Base-by-base conservation (phyloP, 2,797 vertebrate species). In the Otolemur crassicaudatus region DNA sequence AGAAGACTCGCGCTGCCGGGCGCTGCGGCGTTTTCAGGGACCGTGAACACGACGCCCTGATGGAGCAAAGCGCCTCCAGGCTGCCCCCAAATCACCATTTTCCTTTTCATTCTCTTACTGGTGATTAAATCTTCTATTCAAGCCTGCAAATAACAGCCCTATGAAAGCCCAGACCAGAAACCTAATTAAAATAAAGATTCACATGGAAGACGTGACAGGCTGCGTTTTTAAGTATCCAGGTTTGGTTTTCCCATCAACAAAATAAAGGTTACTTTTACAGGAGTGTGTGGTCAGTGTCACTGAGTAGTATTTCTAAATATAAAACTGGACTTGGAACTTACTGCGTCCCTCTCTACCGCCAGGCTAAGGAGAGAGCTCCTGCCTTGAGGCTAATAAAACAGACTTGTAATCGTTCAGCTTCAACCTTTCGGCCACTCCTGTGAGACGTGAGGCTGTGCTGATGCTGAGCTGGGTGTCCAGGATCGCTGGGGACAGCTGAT, bases 101-200 rank as follows among this genome's bases (percentile, higher is more conserved):
- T 20, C 34, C 34, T 73, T 80, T 77, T 16, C 49, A 37, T 31
- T 73, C 11, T 34, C 12, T n/a, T 37, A 25, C 4, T 87, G n/a
- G 37, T 60, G 23, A 86, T 82, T 77, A 79, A 84, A 82, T 87
- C 34, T 86, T 77, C 37, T 81, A 13, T 90, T 81, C 58, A 25
- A 67, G 49, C 23, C 46, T 94, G 31, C 8, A 56, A 81, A 73
- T 89, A 37, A 72, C 58, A 86, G 58, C 20, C 34, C 37, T 19
- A 46, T 65, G 72, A 67, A 91, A 72, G 14, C 43, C 27, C 25
- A 90, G 83, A 53, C 25, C 60, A 67, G 49, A 91, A 61, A 79
- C 19, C n/a, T 61, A 67, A 89, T 69, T 90, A 73, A 70, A 95
- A 85, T 46, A 72, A 89, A 82, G 49, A 65, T n/a, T 67, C n/a